Conservation (phyloP, 92 coral and sea anemone genomes). For the Epizoanthus fatuus region DNA sequence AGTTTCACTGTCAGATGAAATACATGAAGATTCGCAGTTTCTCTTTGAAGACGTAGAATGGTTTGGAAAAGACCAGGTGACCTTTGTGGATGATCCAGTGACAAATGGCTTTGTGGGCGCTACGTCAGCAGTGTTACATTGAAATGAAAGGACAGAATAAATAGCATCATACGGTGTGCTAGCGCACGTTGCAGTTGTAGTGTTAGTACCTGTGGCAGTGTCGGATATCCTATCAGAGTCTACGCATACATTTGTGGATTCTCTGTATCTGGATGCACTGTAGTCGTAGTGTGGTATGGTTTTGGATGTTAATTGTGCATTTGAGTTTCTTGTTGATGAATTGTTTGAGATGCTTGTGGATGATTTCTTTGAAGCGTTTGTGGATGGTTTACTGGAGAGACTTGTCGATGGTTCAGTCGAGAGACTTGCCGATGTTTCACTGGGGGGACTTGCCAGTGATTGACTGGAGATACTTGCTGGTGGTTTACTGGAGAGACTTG, state of each 20-base stretch:
- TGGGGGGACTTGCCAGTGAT: too few species aligned
- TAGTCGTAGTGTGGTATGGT: background rate
- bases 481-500: too few species aligned
- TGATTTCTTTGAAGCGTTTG: background rate
- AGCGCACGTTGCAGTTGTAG: background rate
- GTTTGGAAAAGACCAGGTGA: conserved; percentile 29
- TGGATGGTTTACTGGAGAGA: background rate
- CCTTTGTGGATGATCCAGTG: conserved; percentile 6
- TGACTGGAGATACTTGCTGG: too few species aligned
- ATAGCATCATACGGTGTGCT: background rate
- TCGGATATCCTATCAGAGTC: background rate
- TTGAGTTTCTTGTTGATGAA: background rate
- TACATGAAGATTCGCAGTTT: background rate
- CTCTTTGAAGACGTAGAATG: background rate
- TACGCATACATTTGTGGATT: too few species aligned
- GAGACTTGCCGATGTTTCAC: too few species aligned
- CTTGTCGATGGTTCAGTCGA: too few species aligned
- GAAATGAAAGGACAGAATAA: background rate
- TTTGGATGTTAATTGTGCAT: background rate
- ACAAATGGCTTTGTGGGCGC: background rate
- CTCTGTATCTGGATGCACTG: too few species aligned
- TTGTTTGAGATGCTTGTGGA: background rate
- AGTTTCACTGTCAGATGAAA: background rate
- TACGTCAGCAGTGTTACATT: background rate
- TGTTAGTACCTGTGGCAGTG: background rate